Conservation (phyloP, 1,140 invertebrate species). For the Hydropsyche tenuis region DNA sequence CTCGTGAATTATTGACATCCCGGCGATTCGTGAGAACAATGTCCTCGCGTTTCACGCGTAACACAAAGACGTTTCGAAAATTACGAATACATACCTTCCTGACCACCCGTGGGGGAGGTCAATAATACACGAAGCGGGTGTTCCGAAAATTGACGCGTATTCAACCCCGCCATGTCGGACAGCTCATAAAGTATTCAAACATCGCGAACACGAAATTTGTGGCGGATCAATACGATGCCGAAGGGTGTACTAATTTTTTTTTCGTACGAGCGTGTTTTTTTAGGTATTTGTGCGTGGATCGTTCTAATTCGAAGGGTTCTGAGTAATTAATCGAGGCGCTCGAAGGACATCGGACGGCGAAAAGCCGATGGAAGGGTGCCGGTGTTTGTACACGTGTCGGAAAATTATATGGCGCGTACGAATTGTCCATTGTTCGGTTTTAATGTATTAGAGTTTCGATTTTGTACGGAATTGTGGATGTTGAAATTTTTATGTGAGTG, state of each 20-base stretch:
- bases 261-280: background rate
- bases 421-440: too few relatives aligned
- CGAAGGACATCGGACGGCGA: slow-evolving; percentile 16
- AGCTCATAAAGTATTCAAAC: slow-evolving; percentile 48
- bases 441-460: too few relatives aligned
- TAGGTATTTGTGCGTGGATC: background rate
- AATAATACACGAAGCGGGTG: slow-evolving; percentile 38
- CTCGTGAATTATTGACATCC: slow-evolving; percentile 1
- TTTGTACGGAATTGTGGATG: too few relatives aligned
- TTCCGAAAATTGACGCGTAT: slow-evolving; percentile 46
- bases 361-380: background rate
- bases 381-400: background rate
- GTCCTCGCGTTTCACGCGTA: background rate
- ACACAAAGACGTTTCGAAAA: background rate
- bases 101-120: slow-evolving; percentile 9
- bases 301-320: slow-evolving; percentile 29
- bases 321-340: slow-evolving; percentile 33
- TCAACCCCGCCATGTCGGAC: slow-evolving; percentile 29
- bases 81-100: background rate
- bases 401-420: background rate
- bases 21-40: slow-evolving; percentile 3
- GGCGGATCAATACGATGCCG: slow-evolving; percentile 41
- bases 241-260: slow-evolving; percentile 4
- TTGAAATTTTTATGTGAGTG: too few relatives aligned
- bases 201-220: slow-evolving; percentile 47